Evolutionary conservation across 1,140 invertebrate species (phyloP).

Genomic region (Oedothorax gibbosus): DNA sequence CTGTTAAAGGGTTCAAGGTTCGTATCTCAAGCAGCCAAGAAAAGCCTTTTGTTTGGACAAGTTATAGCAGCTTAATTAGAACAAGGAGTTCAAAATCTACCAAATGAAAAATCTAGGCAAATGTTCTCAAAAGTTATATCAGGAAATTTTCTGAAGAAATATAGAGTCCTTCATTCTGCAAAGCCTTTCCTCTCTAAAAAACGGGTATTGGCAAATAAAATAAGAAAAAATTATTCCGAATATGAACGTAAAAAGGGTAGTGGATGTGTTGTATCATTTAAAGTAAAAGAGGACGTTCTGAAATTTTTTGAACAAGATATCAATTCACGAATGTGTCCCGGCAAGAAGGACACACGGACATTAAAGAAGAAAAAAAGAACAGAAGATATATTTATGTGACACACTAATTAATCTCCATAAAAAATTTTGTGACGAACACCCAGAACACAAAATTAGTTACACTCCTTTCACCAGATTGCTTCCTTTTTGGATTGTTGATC

Average conservation of each 20-base stretch:
- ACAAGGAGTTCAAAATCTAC: neutral
- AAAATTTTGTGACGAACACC: neutral
- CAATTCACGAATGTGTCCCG: neutral
- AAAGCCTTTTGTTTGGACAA: neutral
- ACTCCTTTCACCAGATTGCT: neutral
- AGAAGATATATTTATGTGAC: neutral
- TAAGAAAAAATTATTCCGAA: neutral
- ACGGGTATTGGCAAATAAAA: neutral
- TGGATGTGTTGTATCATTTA: neutral
- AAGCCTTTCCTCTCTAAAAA: neutral
- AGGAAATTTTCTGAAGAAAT: neutral
- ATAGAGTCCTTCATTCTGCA: neutral
- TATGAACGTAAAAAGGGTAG: neutral
- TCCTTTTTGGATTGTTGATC: neutral
- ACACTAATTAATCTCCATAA: neutral
- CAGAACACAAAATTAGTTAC: neutral
- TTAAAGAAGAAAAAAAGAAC: neutral
- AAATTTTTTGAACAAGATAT: neutral
- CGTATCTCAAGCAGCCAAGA: neutral
- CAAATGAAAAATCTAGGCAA: neutral
- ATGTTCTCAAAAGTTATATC: neutral
- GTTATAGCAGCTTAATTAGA: neutral
- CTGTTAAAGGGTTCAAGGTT: neutral
- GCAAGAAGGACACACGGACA: neutral
- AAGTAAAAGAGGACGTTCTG: neutral